phyloP scores from a whole-genome alignment of 1,140 invertebrate species.

The Leguminivora glycinivorella region DNA sequence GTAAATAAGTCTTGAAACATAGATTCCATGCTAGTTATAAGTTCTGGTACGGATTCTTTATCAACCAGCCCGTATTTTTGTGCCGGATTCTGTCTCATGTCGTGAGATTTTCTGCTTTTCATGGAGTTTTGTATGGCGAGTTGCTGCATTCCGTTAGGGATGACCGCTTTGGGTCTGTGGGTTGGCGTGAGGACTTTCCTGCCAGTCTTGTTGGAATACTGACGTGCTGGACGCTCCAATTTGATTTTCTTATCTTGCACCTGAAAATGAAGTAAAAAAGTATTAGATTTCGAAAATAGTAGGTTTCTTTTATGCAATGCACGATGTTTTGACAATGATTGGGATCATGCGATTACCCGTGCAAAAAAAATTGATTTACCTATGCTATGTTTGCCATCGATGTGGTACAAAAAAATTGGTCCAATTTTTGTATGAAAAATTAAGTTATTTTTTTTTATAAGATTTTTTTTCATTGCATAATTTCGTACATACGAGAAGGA shows the following conservation, averaged over 20 bases:
- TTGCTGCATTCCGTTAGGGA: conserved; percentile 45
- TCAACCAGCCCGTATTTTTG: not conserved
- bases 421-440: no score
- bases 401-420: no score
- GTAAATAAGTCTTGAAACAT: conserved; percentile 47
- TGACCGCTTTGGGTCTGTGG: conserved; percentile 48
- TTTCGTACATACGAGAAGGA: no score
- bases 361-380: no score
- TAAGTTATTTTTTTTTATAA: no score
- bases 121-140: not conserved
- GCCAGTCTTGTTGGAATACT: conserved; percentile 44
- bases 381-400: no score
- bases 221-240: conserved; percentile 37
- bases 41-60: conserved; percentile 30
- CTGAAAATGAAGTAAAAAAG: conserved; percentile 27
- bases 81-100: not conserved
- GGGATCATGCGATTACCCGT: no score
- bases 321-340: no score
- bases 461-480: no score
- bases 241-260: conserved; percentile 34
- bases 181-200: conserved; percentile 45
- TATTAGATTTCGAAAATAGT: not conserved
- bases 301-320: no score
- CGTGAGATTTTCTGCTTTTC: not conserved
- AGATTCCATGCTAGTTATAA: conserved; percentile 38